A percentile compares a stretch with the other conserved stretches of the same genome.
Conservation (phyloP, 1,140 invertebrate species). For the Thaumetopoea pityocampa region DNA sequence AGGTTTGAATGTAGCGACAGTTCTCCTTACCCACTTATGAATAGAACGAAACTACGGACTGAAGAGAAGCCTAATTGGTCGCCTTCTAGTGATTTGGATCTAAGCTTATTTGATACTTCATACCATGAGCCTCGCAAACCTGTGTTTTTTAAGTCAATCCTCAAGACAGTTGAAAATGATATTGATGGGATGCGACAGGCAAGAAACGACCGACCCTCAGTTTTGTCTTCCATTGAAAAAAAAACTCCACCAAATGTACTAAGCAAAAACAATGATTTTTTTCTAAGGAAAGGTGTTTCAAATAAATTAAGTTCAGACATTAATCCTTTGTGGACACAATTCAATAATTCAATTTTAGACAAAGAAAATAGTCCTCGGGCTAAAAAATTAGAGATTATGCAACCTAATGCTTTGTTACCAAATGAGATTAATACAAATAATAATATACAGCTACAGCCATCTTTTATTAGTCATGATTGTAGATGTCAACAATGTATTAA, state of each 20-base stretch:
- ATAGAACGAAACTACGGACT: conserved; percentile 33
- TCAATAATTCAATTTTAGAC: conserved; percentile 32
- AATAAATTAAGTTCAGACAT: conserved; percentile 21
- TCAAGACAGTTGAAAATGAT: conserved; percentile 5
- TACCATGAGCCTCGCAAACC: conserved; percentile 23
- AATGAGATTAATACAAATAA: conserved; percentile 8
- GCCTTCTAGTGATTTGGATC: conserved; percentile 55
- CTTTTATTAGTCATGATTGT: conserved; percentile 26
- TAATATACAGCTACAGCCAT: not conserved
- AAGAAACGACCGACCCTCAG: not conserved
- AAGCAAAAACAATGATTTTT: conserved; percentile 46
- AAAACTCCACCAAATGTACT: conserved; percentile 35
- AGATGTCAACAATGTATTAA: conserved; percentile 44
- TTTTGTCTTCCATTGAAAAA: conserved; percentile 26
- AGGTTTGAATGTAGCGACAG: conserved; percentile 48
- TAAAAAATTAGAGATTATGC: conserved; percentile 41
- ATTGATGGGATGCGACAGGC: not conserved
- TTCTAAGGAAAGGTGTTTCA: conserved; percentile 46
- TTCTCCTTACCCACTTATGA: conserved; percentile 44
- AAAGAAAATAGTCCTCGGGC: conserved; percentile 48
- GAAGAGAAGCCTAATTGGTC: conserved; percentile 21
- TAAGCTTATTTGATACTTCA: conserved; percentile 54
- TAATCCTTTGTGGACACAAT: conserved; percentile 30
- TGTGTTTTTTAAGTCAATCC: conserved; percentile 9
- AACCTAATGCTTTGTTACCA: conserved; percentile 7